Evolutionary conservation across 2,113 vertebrate genomes (phyloP).

Genomic region (Cettia cetti): DNA sequence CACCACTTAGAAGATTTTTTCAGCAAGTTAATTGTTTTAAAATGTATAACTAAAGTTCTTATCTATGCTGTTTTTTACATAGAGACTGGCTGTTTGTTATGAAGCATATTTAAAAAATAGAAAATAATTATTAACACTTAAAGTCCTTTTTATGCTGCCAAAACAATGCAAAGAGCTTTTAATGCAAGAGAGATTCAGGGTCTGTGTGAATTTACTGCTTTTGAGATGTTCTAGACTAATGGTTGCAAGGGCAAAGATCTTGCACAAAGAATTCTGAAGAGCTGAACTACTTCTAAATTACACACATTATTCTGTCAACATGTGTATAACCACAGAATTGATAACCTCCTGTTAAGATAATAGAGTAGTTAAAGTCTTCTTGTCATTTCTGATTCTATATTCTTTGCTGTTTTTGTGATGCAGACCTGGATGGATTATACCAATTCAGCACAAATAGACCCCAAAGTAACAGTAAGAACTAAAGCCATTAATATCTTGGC

Average conservation of each 20-base stretch:
- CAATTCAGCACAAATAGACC: constrained; percentile 1
- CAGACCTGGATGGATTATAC: constrained; percentile 12
- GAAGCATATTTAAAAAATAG: not conserved
- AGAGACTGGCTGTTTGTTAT: not conserved
- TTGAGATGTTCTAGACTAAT: not conserved
- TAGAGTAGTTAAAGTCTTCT: not conserved
- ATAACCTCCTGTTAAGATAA: constrained; percentile 4
- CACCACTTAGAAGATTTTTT: not conserved
- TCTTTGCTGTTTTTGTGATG: not conserved
- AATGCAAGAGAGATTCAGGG: not conserved
- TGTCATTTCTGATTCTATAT: not conserved
- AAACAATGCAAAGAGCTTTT: not conserved
- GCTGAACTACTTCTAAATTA: not conserved
- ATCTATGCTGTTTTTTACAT: not conserved
- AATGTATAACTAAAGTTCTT: not conserved
- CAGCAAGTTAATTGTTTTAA: not conserved
- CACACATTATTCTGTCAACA: constrained; percentile 7
- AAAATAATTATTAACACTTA: not conserved
- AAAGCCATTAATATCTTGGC: not conserved
- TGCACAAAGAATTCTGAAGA: not conserved
- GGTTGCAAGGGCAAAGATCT: not conserved
- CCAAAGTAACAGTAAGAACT: not conserved
- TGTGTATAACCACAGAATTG: not conserved
- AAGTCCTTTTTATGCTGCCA: not conserved
- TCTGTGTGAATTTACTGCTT: not conserved